These are phyloP conservation scores for Zootermopsis nevadensis DNA, from an alignment of 2,888 invertebrate species.

Conservation along the genomic window DNA sequence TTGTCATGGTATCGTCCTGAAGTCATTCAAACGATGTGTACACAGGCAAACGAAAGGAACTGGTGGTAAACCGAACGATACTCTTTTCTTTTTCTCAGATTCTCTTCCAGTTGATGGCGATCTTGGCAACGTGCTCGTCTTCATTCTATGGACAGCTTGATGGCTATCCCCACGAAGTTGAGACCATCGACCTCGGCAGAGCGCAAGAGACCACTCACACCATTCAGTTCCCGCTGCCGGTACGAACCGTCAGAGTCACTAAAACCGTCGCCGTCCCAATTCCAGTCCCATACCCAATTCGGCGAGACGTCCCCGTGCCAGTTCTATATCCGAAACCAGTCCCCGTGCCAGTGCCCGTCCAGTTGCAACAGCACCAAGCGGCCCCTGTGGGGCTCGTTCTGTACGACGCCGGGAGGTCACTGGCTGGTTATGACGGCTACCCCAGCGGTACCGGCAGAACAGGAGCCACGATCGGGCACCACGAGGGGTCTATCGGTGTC, in stretches of 20 bases:
- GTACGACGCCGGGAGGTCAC: background rate
- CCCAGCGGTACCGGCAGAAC: background rate
- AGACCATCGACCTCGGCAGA: constrained; percentile 40
- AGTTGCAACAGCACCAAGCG: background rate
- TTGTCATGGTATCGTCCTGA: too few species aligned
- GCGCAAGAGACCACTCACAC: constrained; percentile 32
- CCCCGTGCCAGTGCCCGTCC: constrained; percentile 13
- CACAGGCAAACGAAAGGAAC: too few species aligned
- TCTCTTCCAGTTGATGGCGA: background rate
- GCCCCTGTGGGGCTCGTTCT: background rate
- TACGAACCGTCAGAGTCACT: constrained; percentile 54
- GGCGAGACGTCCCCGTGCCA: constrained; percentile 53
- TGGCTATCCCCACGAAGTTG: background rate
- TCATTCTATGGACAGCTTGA: background rate
- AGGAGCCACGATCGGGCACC: constrained; percentile 28
- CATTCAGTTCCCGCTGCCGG: constrained; percentile 44
- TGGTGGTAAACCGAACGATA: too few species aligned
- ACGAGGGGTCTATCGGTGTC: constrained; percentile 29
- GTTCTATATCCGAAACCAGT: constrained; percentile 49
- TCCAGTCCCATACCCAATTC: constrained; percentile 55
- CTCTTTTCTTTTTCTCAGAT: too few species aligned
- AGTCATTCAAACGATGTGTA: too few species aligned
- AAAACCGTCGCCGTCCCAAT: constrained; percentile 55
- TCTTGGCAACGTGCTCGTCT: background rate
- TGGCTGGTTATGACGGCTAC: background rate